A percentile compares a stretch with the other conserved stretches of the same genome.
phyloP scores from a whole-genome alignment of 2,797 vertebrate species.

The Delichon dasypus region DNA sequence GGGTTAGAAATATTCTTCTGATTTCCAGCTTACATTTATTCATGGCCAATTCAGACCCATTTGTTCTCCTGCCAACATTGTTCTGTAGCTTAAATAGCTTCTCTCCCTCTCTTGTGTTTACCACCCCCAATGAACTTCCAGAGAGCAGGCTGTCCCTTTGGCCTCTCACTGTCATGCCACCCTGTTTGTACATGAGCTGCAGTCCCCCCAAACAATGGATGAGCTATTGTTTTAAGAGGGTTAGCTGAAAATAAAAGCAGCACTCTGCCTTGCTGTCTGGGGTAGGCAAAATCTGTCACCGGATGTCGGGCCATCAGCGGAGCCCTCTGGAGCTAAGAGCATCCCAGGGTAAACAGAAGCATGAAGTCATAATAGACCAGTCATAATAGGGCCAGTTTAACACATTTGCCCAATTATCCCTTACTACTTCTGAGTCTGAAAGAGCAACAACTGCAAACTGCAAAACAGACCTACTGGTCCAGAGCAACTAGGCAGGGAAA shows the following conservation, averaged over 20 bases:
- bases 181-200: not conserved
- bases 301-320: fast-evolving
- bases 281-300: not conserved
- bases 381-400: constrained; percentile 6
- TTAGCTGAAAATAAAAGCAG: constrained; percentile 1
- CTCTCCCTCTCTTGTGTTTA: constrained; percentile 40
- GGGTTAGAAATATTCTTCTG: constrained; percentile 61
- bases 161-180: not conserved
- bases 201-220: not conserved
- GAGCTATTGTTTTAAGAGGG: constrained; percentile 4
- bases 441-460: constrained; percentile 6
- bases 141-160: constrained; percentile 57
- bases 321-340: not conserved
- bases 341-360: constrained; percentile 28
- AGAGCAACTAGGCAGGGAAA: not conserved
- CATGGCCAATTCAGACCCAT: constrained; percentile 50
- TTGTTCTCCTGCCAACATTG: constrained; percentile 70
- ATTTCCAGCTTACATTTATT: constrained; percentile 62
- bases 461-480: not conserved
- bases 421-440: not conserved
- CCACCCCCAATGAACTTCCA: constrained; percentile 37
- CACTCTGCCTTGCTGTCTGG: not conserved
- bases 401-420: constrained; percentile 40
- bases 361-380: not conserved
- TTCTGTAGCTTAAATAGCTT: constrained; percentile 64